Evolutionary conservation across 2,888 invertebrate species (phyloP), one percentile per base, ranked within the genome.

Genomic region (Tineola bisselliella): DNA sequence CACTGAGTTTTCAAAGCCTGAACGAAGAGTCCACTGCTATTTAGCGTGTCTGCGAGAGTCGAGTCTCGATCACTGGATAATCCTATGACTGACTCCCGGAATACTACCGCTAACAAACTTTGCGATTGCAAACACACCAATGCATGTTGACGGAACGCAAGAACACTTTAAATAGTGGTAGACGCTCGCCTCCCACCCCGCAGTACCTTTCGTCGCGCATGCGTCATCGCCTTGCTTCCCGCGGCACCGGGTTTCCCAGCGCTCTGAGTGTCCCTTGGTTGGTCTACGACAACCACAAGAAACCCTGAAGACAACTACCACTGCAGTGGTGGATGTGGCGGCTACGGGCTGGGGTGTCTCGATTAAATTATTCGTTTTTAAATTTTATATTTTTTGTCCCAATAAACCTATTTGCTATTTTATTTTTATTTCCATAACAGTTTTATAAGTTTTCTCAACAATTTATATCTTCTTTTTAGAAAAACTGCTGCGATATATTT

Each of bases 41-140:
- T 80, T 84, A 84, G 87, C 84, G 75, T 80, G 87, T 87, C 87
- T 87, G 81, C 87, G 87, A 82, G 75, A 81, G 83, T 81, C 79
- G 78, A 66, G 82, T 84, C 81, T 82, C 88, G 89, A 90, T 90
- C 90, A 90, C 90, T 84, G 89, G 87, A 87, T 80, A 71, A 78
- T 84, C 87, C 88, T 81, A 88, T 88, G 84, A 86, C 84, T 81
- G 81, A 84, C 86, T 79, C 81, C 79, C 86, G 86, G 79, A 87
- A 82, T 87, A 88, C 88, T 79, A 77, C 80, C 79, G 84, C 87
- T 82, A 87, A 84, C 90, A 89, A 88, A 88, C 87, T 89, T 80
- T 84, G 87, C 79, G 89, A 87, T 88, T 88, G 90, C 89, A 89
- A 90, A 90, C 89, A 89, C 88, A 89, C 89, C 89, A 90, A 90